These are phyloP conservation scores for Acanthopagrus latus DNA, from an alignment of 2,797 vertebrate genomes.

Conservation along the genomic window DNA sequence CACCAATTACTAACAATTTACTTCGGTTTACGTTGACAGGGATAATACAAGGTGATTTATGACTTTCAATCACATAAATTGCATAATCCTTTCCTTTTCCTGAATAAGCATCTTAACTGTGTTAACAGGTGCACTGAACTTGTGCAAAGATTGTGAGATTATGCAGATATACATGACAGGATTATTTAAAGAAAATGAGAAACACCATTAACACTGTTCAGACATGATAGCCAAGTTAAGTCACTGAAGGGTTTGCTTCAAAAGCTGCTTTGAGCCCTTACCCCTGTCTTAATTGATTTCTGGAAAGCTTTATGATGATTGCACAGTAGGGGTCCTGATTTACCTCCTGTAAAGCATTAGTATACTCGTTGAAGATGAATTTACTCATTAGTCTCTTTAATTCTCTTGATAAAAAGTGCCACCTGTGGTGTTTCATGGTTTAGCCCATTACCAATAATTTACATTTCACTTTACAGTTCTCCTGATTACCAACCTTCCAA, in stretches of 20 bases:
- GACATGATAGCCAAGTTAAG: conserved; percentile 19
- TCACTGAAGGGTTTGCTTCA: conserved; percentile 27
- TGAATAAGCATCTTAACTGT: conserved; percentile 66
- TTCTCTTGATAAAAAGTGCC: background rate
- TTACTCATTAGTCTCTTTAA: background rate
- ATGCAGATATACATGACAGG: conserved; percentile 45
- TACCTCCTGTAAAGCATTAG: conserved; percentile 34
- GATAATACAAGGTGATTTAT: conserved; percentile 67
- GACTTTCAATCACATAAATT: conserved; percentile 65
- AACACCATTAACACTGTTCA: conserved; percentile 22
- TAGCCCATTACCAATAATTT: conserved; percentile 11
- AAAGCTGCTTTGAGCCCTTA: conserved; percentile 23
- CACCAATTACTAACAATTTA: conserved; percentile 63
- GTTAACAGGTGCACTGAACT: conserved; percentile 65
- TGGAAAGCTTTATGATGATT: conserved; percentile 46
- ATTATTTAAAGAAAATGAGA: conserved; percentile 42
- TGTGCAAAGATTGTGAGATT: conserved; percentile 59
- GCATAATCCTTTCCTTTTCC: conserved; percentile 70
- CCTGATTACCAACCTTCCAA: background rate
- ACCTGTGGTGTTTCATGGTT: background rate
- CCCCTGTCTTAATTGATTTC: conserved; percentile 47
- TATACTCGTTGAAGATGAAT: conserved; percentile 17
- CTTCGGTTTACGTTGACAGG: conserved; percentile 60
- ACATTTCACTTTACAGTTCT: background rate
- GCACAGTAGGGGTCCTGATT: conserved; percentile 40